Evolutionary conservation across 2,888 invertebrate genomes (phyloP), one percentile per base, ranked within the genome.

Genomic region (Trichacis sp.): DNA sequence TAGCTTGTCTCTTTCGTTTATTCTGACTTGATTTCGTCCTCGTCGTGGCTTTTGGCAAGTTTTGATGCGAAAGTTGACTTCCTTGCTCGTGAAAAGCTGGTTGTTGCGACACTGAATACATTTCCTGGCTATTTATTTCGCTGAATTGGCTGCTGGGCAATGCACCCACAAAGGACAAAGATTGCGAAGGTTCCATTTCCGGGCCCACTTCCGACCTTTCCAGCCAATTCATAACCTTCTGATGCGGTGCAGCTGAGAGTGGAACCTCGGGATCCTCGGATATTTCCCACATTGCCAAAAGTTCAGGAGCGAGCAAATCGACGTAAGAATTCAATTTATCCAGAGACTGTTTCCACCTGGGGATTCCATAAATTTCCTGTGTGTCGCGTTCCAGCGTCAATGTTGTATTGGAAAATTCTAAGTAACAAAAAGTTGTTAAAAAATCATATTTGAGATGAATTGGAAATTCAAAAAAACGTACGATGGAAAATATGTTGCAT

Each of bases 211-310:
- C 64, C 5, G 75, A 51, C 17, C 68, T 69, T 68, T 75, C 77
- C 15, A 84, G 59, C 84, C 84, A 84, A 47, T 70, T 77, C 11
- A 80, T 65, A 15, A 84, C 83, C 68, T 82, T 83, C 17, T 81
- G 71, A 68, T 77, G 75, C 8, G 80, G 75, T 17, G 71, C 75
- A n/a, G 75, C 50, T 1, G 73, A 47, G 8, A 71, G 52, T 1
- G 79, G 66, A 15, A 71, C 61, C n/a, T 61, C 57, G 14, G 15
- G 67, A 12, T 80, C 74, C n/a, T 81, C 78, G 0, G 71, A 48
- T n/a, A 83, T 61, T 49, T 82, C 81, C 84, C 84, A 84, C 36
- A 75, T 73, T 3, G 74, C 70, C 55, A 83, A 68, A 33, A 84
- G 71, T 58, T 80, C 81, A 9, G 82, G 77, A 6, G 82, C 82